A percentile compares a stretch with the other conserved stretches of the same genome.
Evolutionary conservation across 2,888 invertebrate species (phyloP).

Genomic region (Trichacis sp.): DNA sequence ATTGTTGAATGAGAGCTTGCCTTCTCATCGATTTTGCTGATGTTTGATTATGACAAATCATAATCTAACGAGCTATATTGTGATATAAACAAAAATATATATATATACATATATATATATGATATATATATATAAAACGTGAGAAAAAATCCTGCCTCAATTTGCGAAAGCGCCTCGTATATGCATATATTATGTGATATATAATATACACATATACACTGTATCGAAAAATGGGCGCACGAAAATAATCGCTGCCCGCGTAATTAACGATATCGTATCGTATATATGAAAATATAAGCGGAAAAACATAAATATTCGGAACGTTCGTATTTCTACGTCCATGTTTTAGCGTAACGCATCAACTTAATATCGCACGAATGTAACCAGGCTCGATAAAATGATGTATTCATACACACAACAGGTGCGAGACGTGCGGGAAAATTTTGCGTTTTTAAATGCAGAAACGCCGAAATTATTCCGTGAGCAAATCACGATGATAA

Average conservation of each 20-base stretch:
- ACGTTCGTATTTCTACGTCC: slow-evolving; percentile 4
- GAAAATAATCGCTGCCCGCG: slow-evolving; percentile 3
- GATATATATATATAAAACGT: neutral
- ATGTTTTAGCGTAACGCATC: slow-evolving; percentile 6
- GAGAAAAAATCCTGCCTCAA: slow-evolving; percentile 6
- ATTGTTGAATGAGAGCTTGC: slow-evolving; percentile 3
- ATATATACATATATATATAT: neutral
- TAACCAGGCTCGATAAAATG: slow-evolving; percentile 9
- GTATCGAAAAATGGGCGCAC: slow-evolving; percentile 5
- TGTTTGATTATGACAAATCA: slow-evolving; percentile 2
- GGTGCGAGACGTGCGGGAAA: slow-evolving; percentile 12
- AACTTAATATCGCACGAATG: slow-evolving; percentile 3
- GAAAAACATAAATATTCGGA: slow-evolving; percentile 6
- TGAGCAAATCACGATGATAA: slow-evolving; percentile 3
- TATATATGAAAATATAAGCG: neutral
- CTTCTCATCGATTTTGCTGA: neutral
- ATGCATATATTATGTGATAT: slow-evolving; percentile 9
- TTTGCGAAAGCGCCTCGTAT: slow-evolving; percentile 12
- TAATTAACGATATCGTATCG: neutral
- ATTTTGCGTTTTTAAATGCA: neutral
- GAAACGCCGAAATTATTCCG: slow-evolving; percentile 26
- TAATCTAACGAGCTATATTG: neutral
- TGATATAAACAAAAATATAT: slow-evolving; percentile 2
- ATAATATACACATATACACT: neutral
- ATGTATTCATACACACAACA: slow-evolving; percentile 5